Base-by-base conservation (phyloP, 1,140 invertebrate genomes). In the Lasioglossum baleicum region DNA sequence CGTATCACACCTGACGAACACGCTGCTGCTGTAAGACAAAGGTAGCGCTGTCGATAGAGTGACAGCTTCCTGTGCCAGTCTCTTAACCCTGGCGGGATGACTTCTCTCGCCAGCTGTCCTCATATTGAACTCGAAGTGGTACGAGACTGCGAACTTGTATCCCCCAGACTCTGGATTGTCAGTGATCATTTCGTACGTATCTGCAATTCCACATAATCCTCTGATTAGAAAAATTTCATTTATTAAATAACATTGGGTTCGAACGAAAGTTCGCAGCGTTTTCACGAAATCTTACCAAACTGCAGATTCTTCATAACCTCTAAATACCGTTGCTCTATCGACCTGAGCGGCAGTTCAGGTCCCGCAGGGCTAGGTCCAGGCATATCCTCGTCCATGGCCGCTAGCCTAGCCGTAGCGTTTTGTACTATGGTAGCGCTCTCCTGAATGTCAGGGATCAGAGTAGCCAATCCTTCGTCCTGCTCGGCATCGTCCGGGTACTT, bases 1-100 rank as follows among this genome's bases (percentile, higher is more conserved):
- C 72, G 97, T 96, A 93, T 99, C 98, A 93, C 98, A 98, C 82
- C 98, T 95, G 69, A 99, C 98, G 95, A 99, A 99, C 65, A 99
- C 98, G 83, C 97, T 97, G 89, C 97, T 98, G 90, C 97, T 98
- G 87, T 97, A 98, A 31, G 98, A 98, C 26, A 99, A 94, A 71
- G 98, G 98, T 81, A 99, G 94, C 69, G 97, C 97, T 71, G 97
- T 98, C 65, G 97, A 98, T n/a, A 99, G 94, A 15, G 98, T 99
- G 42, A 98, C 98, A 74, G 98, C 96, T 93, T 99, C 98, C 93
- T 99, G 98, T 40, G 98, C 98, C 22, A 99, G 95, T 22, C 98
- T 94, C 92, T 98, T 98, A 78, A 98, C 97, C 80, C 98, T 94
- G 13, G 96, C 95, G 22, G 97, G 96, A 92, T 97, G 97, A 79